A percentile compares a stretch with the other conserved stretches of the same genome.
Evolutionary conservation across 2,888 invertebrate genomes (phyloP).

Genomic region (Phyto melanocephala): DNA sequence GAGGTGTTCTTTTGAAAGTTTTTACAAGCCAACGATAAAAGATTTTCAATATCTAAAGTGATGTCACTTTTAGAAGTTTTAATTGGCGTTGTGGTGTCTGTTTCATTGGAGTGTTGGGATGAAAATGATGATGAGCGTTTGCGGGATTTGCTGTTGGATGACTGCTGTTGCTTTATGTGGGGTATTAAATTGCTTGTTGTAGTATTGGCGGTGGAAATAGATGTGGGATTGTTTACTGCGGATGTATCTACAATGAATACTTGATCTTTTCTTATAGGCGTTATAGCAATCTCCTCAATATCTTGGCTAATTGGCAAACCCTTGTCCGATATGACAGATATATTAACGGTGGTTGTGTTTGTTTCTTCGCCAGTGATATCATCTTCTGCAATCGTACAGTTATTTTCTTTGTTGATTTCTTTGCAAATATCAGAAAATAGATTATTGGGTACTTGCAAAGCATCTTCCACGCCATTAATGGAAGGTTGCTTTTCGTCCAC

Average conservation of each 20-base stretch:
- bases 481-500: slow-evolving; percentile 51
- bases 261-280: slow-evolving; percentile 61
- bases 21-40: slow-evolving; percentile 75
- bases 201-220: slow-evolving; percentile 40
- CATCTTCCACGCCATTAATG: slow-evolving; percentile 48
- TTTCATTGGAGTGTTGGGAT: slow-evolving; percentile 71
- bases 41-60: slow-evolving; percentile 75
- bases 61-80: slow-evolving; percentile 75
- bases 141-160: slow-evolving; percentile 60
- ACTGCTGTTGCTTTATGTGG: slow-evolving; percentile 30
- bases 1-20: slow-evolving; percentile 73
- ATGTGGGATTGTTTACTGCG: slow-evolving; percentile 14
- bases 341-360: slow-evolving; percentile 26
- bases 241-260: slow-evolving; percentile 50
- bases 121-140: slow-evolving; percentile 73
- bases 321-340: slow-evolving; percentile 53
- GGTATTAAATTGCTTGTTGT: slow-evolving; percentile 29
- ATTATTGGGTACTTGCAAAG: slow-evolving; percentile 53
- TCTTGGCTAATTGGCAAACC: slow-evolving; percentile 32
- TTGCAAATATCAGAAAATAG: slow-evolving; percentile 60
- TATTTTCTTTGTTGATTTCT: slow-evolving; percentile 55
- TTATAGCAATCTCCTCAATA: slow-evolving; percentile 58
- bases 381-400: slow-evolving; percentile 35
- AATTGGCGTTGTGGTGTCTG: slow-evolving; percentile 67
- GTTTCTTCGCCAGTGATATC: slow-evolving; percentile 49